Percentiles rank a stretch among this genome's conserved stretches.
Conservation (phyloP, 2,888 invertebrate species). For the Petrolisthes cinctipes region DNA sequence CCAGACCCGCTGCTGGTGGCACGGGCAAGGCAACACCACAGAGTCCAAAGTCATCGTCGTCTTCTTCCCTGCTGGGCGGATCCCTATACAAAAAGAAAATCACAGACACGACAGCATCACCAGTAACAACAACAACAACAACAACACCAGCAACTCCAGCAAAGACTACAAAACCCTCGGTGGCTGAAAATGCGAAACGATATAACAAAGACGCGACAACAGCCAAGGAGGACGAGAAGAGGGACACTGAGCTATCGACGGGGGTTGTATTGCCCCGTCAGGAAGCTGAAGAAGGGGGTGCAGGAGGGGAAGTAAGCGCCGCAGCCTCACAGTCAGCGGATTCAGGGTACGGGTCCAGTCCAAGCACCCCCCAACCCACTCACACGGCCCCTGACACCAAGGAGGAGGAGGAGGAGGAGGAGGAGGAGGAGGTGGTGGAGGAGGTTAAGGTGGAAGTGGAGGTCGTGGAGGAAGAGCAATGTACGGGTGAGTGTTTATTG, state of each 20-base stretch:
- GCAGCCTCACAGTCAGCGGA: slow-evolving; percentile 61
- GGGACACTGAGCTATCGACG: not conserved
- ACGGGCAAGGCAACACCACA: slow-evolving; percentile 19
- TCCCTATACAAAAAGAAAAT: not conserved
- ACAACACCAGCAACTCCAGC: not conserved
- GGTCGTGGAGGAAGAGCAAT: not conserved
- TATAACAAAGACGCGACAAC: no score
- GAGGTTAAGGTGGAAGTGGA: not conserved
- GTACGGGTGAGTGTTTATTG: not conserved
- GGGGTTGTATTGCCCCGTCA: not conserved
- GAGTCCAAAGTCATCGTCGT: slow-evolving; percentile 11
- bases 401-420: slow-evolving; percentile 18
- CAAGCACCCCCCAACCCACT: slow-evolving; percentile 59
- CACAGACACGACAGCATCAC: not conserved
- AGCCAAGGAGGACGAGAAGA: not conserved
- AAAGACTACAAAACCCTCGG: not conserved
- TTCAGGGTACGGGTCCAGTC: slow-evolving; percentile 63
- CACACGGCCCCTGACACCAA: slow-evolving; percentile 19
- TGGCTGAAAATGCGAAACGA: no score
- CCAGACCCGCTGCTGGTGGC: not conserved
- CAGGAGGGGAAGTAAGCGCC: slow-evolving; percentile 39
- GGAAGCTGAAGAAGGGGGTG: not conserved
- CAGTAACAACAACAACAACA: not conserved
- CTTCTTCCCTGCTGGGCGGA: not conserved
- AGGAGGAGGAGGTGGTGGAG: not conserved